Evolutionary conservation across 1,140 invertebrate genomes (phyloP), one percentile per base, ranked within the genome.

Genomic region (Polyergus mexicanus): DNA sequence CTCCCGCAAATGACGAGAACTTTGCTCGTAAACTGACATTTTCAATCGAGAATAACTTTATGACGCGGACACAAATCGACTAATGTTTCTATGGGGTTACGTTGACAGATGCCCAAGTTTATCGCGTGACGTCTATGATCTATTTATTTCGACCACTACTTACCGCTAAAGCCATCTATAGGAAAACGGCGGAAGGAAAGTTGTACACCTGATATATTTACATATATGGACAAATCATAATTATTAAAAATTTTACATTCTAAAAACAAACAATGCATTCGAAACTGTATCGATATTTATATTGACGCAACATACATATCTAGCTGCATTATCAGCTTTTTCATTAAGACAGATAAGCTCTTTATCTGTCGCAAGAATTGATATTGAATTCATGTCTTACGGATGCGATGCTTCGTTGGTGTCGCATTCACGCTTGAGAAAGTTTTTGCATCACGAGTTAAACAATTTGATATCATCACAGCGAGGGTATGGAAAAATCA

Each of bases 251-350:
- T 51, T 32, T 66, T 65, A 22, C 32, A 62, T 66, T 78, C 41
- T 66, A 35, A 1, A 78, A 3, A 78, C 62, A 66, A 51, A 66
- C 35, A 41, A 78, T 19, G 28, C 60, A 54, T 13, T 68, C 2
- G 35, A 75, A 28, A 38, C 16, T 19, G 16, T 51, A 51, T 51
- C 16, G 44, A 47, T 28, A 22, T 66, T 66, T 47, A 78, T 76
- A 41, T 63, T 11, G 38, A 19, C 32, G 13, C 41, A 13, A 78
- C 32, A 51, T 35, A 51, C 16, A n/a, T n/a, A n/a, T n/a, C 41
- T 35, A 47, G n/a, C n/a, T 51, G 44, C n/a, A 51, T 78, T 78
- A 78, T 78, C 76, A 78, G 62, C 13, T 47, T 62, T 44, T 78
- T 51, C 22, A 66, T 78, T 68, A n/a, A 66, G 19, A 65, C 3